Percentiles rank a stretch among this genome's conserved stretches.
Evolutionary conservation across 2,888 invertebrate species (phyloP).

Genomic region (Nomada lathburiana): DNA sequence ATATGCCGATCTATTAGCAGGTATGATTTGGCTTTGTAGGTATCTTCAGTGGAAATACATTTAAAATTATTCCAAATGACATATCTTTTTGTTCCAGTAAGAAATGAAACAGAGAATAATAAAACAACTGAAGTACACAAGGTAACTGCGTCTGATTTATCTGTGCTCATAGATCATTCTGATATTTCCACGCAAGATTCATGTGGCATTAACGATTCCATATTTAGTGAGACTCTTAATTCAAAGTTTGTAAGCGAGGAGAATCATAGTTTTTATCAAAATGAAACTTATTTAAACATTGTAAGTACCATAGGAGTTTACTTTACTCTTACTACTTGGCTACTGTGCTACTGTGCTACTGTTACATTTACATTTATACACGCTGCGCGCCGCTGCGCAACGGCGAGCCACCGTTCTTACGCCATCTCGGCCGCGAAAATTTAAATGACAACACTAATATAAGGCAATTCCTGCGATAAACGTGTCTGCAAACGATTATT

Average conservation of each 20-base stretch:
- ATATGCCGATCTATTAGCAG: slow-evolving; percentile 89
- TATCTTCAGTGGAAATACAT: neutral
- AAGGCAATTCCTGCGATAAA: too few relatives aligned
- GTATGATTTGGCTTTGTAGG: slow-evolving; percentile 81
- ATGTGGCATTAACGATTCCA: slow-evolving; percentile 74
- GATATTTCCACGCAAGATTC: slow-evolving; percentile 87
- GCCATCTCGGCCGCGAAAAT: too few relatives aligned
- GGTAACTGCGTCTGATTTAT: slow-evolving; percentile 88
- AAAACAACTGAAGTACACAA: slow-evolving; percentile 89
- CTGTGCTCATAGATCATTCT: slow-evolving; percentile 87
- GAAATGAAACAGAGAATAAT: slow-evolving; percentile 87
- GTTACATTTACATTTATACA: too few relatives aligned
- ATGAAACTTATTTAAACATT: neutral
- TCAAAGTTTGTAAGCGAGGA: neutral
- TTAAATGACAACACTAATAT: too few relatives aligned
- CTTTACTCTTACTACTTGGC: too few relatives aligned
- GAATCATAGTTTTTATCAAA: neutral
- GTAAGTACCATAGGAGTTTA: slow-evolving; percentile 19
- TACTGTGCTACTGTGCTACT: too few relatives aligned
- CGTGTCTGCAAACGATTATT: too few relatives aligned
- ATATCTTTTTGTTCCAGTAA: slow-evolving; percentile 85
- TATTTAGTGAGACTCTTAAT: neutral
- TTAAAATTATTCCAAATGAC: neutral
- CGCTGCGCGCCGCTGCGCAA: too few relatives aligned
- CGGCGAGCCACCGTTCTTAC: too few relatives aligned